Percentiles rank a stretch among this genome's conserved stretches.
phyloP scores from a whole-genome alignment of 2,888 invertebrate genomes.

The Carterocephalus palaemon region DNA sequence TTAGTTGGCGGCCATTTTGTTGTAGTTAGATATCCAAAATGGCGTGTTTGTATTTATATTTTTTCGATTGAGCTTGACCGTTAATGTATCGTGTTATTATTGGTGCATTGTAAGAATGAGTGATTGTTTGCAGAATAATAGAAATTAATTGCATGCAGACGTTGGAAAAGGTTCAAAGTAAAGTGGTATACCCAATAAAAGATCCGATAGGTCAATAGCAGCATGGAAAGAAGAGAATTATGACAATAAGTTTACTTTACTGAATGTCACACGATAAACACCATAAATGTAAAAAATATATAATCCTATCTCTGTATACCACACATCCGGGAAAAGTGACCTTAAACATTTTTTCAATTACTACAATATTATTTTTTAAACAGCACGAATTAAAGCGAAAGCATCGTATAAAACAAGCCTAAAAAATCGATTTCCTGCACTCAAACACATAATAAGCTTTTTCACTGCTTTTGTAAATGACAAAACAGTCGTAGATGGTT shows the following conservation, averaged over 20 bases:
- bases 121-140: slow-evolving; percentile 40
- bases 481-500: too few species aligned
- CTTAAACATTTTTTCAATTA: too few species aligned
- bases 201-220: slow-evolving; percentile 71
- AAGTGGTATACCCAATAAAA: slow-evolving; percentile 67
- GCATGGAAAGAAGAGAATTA: slow-evolving; percentile 70
- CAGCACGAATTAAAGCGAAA: too few species aligned
- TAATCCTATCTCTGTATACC: too few species aligned
- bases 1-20: slow-evolving; percentile 27
- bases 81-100: slow-evolving; percentile 64
- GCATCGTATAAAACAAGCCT: too few species aligned
- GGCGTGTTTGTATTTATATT: slow-evolving; percentile 74
- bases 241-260: slow-evolving; percentile 61
- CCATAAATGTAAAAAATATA: not conserved
- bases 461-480: too few species aligned
- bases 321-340: too few species aligned
- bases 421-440: too few species aligned
- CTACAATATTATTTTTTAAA: too few species aligned
- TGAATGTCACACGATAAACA: slow-evolving; percentile 1
- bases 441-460: too few species aligned
- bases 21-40: slow-evolving; percentile 63
- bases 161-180: slow-evolving; percentile 43
- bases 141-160: slow-evolving; percentile 51
- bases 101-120: slow-evolving; percentile 56
- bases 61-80: slow-evolving; percentile 75